These are phyloP conservation scores for Anguilla pacifica DNA, from an alignment of 2,797 vertebrate genomes.

Conservation along the genomic window DNA sequence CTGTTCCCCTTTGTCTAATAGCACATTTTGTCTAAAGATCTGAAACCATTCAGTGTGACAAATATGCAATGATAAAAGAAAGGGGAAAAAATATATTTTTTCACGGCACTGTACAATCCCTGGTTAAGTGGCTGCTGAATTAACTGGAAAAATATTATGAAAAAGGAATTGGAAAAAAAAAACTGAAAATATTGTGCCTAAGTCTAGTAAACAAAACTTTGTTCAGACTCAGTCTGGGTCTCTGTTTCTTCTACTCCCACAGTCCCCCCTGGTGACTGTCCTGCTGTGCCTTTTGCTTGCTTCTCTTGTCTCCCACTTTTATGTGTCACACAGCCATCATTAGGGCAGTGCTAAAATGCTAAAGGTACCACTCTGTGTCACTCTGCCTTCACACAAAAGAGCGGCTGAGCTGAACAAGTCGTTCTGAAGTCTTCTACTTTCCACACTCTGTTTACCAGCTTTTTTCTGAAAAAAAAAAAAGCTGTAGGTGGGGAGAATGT, in stretches of 20 bases:
- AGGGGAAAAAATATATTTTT: too few species aligned
- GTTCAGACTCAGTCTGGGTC: not conserved
- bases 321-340: constrained; percentile 9
- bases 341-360: not conserved
- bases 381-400: not conserved
- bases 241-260: not conserved
- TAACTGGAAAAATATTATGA: not conserved
- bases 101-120: not conserved
- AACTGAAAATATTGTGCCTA: not conserved
- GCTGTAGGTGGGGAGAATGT: constrained; percentile 2
- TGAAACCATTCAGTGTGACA: too few species aligned
- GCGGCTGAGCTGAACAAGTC: not conserved
- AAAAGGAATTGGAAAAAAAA: not conserved
- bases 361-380: not conserved
- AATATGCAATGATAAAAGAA: too few species aligned
- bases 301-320: not conserved
- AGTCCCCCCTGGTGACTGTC: not conserved
- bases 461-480: not conserved
- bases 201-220: constrained; percentile 2
- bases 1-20: too few species aligned
- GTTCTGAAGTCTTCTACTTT: not conserved
- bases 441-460: not conserved
- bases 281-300: not conserved
- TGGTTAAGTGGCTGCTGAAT: not conserved
- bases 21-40: too few species aligned